These are phyloP conservation scores for Epinephelus coioides DNA, from an alignment of 2,797 vertebrate species.

Conservation along the genomic window DNA sequence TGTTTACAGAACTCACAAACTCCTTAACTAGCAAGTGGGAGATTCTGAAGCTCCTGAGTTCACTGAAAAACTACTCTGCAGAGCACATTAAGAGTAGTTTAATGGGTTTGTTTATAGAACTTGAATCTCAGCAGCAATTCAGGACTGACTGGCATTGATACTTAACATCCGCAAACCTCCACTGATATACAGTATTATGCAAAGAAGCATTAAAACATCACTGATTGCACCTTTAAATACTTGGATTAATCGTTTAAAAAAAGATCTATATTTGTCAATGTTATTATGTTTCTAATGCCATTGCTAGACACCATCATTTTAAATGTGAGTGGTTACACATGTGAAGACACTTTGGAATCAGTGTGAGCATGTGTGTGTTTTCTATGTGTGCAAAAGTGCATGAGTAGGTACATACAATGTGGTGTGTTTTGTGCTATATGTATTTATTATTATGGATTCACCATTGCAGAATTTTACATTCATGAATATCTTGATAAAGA, in stretches of 20 bases:
- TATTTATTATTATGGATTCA: slow-evolving; percentile 47
- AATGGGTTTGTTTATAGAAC: too few relatives aligned
- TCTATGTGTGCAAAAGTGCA: slow-evolving; percentile 61
- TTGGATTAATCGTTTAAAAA: slow-evolving; percentile 3
- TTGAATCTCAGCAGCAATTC: not conserved
- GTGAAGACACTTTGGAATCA: slow-evolving; percentile 43
- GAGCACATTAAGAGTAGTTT: too few relatives aligned
- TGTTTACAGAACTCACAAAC: not conserved
- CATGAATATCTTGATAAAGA: slow-evolving; percentile 35
- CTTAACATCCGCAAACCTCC: not conserved
- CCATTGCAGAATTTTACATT: slow-evolving; percentile 44
- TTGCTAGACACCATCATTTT: slow-evolving; percentile 16
- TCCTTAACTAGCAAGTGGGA: not conserved
- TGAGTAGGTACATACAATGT: slow-evolving; percentile 54
- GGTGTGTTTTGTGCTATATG: slow-evolving; percentile 56
- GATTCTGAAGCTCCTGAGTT: too few relatives aligned
- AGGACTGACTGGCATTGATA: not conserved
- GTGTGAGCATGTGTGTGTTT: slow-evolving; percentile 61
- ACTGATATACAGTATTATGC: slow-evolving; percentile 17
- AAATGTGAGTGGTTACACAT: slow-evolving; percentile 23
- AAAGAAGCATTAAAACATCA: slow-evolving; percentile 16
- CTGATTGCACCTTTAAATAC: slow-evolving; percentile 54
- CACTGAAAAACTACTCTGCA: not conserved
- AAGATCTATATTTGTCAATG: slow-evolving; percentile 39
- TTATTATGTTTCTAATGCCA: slow-evolving; percentile 26